Base-by-base conservation (phyloP, 1,140 invertebrate genomes). In the Arion vulgaris region DNA sequence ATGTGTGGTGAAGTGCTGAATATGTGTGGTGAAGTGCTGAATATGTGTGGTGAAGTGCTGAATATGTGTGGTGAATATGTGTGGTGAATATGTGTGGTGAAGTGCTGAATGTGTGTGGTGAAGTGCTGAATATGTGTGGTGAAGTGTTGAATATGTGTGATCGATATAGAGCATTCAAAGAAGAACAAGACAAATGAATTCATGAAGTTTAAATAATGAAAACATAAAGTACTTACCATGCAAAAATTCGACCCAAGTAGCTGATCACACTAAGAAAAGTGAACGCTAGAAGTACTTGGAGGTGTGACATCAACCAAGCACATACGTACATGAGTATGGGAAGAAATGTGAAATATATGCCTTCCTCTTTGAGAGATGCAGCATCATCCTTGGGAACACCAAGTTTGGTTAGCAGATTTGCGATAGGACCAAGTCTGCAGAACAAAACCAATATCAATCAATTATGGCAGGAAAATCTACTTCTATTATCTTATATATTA, bases 311-410 rank as follows among this genome's bases (percentile, higher is more conserved):
- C 26, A 73, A 7, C 38, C 41, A 81, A 26, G 68, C 38, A 68
- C 32, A 51, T 11, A 73, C 1, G 51, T 73, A 81, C 79, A 81
- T 7, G 5, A 81, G 39, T 26, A 53, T 1, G 19, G 79, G 79
- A 36, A 81, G 69, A 17, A 81, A 11, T 7, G 32, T 38, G 79
- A 81, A 81, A n/a, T 57, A 81, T 36, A 73, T 73, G 19, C 49
- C 32, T 28, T 81, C 23, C n/a, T 71, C 39, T 34, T 4, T 57
- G 11, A 81, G 32, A 26, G 38, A 34, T 17, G 26, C 13, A 23
- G 45, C 36, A 32, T 81, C 79, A 73, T 81, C 79, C 41, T 11
- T 34, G 7, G 78, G 78, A 23, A 80, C 11, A 26, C 66, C 57
- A 36, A 81, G 62, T 36, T 26, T 69, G n/a, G 13, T 62, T 51